These are phyloP conservation scores for Oscheius sp. DNA, from an alignment of 1,140 invertebrate species.

Conservation along the genomic window DNA sequence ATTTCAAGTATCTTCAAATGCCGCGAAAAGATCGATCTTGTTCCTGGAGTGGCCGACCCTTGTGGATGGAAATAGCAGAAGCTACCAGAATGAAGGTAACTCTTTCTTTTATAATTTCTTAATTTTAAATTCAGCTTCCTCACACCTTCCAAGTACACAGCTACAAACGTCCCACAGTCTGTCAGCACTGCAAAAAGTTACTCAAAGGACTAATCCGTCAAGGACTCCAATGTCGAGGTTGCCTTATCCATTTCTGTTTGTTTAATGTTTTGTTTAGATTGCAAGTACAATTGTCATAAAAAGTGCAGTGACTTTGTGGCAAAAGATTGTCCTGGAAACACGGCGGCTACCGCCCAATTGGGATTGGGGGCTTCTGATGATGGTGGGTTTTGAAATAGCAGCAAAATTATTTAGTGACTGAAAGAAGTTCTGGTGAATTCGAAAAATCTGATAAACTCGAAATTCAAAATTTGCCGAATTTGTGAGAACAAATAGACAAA, in stretches of 20 bases:
- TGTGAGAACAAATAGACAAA: no score
- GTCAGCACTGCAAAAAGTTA: conserved; percentile 89
- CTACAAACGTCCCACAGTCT: conserved; percentile 91
- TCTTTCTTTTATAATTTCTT: no score
- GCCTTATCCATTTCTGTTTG: background rate
- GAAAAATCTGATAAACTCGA: no score
- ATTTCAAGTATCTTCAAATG: conserved; percentile 51
- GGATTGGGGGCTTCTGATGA: conserved; percentile 48
- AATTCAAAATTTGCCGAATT: no score
- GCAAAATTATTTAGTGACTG: background rate
- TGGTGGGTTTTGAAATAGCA: conserved; percentile 43
- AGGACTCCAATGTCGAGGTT: conserved; percentile 85
- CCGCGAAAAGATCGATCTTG: conserved; percentile 55
- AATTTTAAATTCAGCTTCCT: no score
- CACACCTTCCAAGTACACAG: conserved; percentile 67
- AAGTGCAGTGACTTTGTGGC: conserved; percentile 91
- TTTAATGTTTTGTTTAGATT: conserved; percentile 74
- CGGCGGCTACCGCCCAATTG: conserved; percentile 31
- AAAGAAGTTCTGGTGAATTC: no score
- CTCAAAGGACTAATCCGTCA: conserved; percentile 92
- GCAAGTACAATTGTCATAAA: conserved; percentile 95
- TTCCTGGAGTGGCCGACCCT: conserved; percentile 69
- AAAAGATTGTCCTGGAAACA: conserved; percentile 89
- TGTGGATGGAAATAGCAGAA: conserved; percentile 70
- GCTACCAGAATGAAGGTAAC: conserved; percentile 57